Evolutionary conservation across 1,140 invertebrate genomes (phyloP), one percentile per base, ranked within the genome.

Genomic region (Leptinotarsa texana): DNA sequence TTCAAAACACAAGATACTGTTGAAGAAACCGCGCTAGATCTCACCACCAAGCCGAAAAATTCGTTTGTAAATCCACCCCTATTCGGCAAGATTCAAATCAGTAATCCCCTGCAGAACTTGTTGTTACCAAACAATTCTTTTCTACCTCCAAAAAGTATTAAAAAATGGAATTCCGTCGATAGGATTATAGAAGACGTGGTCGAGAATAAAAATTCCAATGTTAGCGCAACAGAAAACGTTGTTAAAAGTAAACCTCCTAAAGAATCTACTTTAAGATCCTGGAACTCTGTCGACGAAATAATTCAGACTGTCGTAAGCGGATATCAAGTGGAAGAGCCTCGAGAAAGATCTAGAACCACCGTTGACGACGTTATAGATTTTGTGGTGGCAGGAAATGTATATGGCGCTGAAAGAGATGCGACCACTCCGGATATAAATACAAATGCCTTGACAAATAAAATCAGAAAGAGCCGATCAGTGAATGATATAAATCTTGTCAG

Each of bases 331-430:
- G 18, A 6, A 18, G 68, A 18, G n/a, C 48, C n/a, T 63, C 51
- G 3, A 18, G 51, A 57, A 11, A 18, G 57, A 17, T 66, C 22
- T 62, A 74, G 75, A 71, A 79, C 24, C 24, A 67, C 77, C 8
- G 69, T 80, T 11, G 79, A 80, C 66, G 72, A 79, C 24, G 76
- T 75, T 18, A 80, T 80, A 21, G 79, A 80, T 57, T 76, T 33
- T 73, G 79, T 80, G 22, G 76, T 79, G 15, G 51, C 17, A 75
- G 63, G 48, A 57, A 57, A 17, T n/a, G 42, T 21, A 22, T 51
- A 4, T 27, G 13, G 3, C 24, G 33, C 5, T 33, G n/a, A 22
- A 57, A 51, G 17, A 74, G 27, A 18, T 6, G 24, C 62, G 27
- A 67, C 11, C 18, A 24, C 24, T 63, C 18, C 48, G n/a, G 24